Conservation (phyloP, 2,113 vertebrate species). For the Aix galericulata region DNA sequence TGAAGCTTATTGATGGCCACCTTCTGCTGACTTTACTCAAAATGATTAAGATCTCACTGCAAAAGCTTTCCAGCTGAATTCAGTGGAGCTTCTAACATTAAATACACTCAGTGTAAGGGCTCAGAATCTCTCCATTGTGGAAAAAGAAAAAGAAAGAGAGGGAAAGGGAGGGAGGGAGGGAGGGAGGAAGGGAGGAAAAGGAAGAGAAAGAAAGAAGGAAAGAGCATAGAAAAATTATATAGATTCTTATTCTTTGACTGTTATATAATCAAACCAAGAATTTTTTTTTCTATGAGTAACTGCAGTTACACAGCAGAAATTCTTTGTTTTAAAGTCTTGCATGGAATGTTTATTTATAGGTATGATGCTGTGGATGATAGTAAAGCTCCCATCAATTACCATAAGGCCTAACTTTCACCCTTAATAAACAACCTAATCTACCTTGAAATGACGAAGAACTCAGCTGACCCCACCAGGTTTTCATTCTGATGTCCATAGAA, state of each 20-base stretch:
- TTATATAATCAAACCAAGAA: neutral
- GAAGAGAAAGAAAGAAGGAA: neutral
- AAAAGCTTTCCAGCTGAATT: neutral
- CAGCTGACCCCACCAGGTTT: neutral
- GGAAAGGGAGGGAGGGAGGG: too few species aligned
- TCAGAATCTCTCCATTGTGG: neutral
- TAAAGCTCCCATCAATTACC: neutral
- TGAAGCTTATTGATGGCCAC: neutral
- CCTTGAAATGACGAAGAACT: slow-evolving; percentile 40
- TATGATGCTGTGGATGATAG: neutral
- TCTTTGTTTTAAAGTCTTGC: neutral
- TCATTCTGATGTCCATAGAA: neutral
- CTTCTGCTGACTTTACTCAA: neutral
- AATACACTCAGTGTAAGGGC: neutral
- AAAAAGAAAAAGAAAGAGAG: neutral
- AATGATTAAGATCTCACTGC: neutral
- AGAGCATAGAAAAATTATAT: neutral
- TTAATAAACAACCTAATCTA: slow-evolving; percentile 46
- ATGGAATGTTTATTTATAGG: neutral
- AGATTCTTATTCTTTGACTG: neutral
- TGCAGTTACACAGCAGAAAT: neutral
- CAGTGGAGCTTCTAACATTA: neutral
- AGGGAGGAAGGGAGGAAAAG: too few species aligned
- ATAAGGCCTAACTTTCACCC: slow-evolving; percentile 5
- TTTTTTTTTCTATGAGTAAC: neutral